Percentiles rank a stretch among this genome's conserved stretches.
phyloP scores from a whole-genome alignment of 1,140 invertebrate genomes.

The Rhyacophila brunnea region DNA sequence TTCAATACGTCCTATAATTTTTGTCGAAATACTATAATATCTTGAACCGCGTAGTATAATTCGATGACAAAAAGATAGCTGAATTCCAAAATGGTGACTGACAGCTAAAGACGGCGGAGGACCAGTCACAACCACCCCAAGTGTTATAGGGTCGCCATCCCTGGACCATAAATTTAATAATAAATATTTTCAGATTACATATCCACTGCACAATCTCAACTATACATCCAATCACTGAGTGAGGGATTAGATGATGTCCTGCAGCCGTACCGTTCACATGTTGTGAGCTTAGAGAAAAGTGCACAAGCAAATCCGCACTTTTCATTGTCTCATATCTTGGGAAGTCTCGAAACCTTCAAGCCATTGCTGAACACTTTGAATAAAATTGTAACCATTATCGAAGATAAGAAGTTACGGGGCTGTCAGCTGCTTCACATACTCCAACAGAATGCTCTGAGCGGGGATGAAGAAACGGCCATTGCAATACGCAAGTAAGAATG shows the following conservation, averaged over 20 bases:
- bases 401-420: conserved; percentile 46
- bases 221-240: conserved; percentile 50
- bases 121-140: no score
- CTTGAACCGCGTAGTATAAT: no score
- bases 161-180: no score
- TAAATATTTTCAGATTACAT: no score
- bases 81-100: no score
- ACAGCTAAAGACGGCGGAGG: no score
- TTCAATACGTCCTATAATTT: no score
- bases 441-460: conserved; percentile 49
- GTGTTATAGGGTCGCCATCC: no score
- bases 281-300: conserved; percentile 45
- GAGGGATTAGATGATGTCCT: conserved; percentile 51
- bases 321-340: conserved; percentile 47
- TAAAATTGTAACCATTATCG: conserved; percentile 46
- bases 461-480: conserved; percentile 47
- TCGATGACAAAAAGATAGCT: no score
- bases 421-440: conserved; percentile 50
- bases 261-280: conserved; percentile 44
- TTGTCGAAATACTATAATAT: no score
- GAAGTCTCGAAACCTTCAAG: conserved; percentile 47
- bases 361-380: conserved; percentile 48
- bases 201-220: conserved; percentile 35
- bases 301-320: conserved; percentile 47
- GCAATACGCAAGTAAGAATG: conserved; percentile 42